A percentile compares a stretch with the other conserved stretches of the same genome.
These are phyloP conservation scores for Polypterus senegalus DNA, from an alignment of 2,113 vertebrate species.

Conservation along the genomic window DNA sequence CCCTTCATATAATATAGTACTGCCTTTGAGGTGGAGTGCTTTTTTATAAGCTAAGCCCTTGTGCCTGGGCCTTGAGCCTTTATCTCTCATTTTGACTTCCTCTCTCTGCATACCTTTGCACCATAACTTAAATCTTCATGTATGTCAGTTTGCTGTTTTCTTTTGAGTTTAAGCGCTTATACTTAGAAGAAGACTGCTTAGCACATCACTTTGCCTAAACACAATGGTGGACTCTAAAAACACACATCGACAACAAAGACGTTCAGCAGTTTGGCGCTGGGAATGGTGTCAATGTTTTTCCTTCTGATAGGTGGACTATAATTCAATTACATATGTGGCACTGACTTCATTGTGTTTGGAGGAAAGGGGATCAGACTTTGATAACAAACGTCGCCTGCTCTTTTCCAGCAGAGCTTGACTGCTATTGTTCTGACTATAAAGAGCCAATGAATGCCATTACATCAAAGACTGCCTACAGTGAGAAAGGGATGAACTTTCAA, in stretches of 20 bases:
- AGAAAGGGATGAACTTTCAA: background rate
- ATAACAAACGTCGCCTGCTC: constrained; percentile 59
- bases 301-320: constrained; percentile 45
- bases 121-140: no score
- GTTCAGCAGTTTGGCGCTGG: constrained; percentile 61
- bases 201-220: no score
- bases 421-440: constrained; percentile 48
- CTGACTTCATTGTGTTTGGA: constrained; percentile 35
- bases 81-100: no score
- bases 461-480: constrained; percentile 23
- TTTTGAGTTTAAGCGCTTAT: no score
- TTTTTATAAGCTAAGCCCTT: no score
- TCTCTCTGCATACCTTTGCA: no score
- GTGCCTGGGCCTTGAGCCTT: no score
- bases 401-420: constrained; percentile 41
- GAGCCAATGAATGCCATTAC: constrained; percentile 41
- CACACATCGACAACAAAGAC: constrained; percentile 46
- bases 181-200: no score
- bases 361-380: constrained; percentile 56
- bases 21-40: no score
- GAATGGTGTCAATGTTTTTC: constrained; percentile 58
- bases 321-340: constrained; percentile 37
- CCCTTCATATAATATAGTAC: no score
- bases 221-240: no score
- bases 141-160: no score